These are phyloP conservation scores for Spilarctia lutea DNA, from an alignment of 2,888 invertebrate genomes.

Conservation along the genomic window DNA sequence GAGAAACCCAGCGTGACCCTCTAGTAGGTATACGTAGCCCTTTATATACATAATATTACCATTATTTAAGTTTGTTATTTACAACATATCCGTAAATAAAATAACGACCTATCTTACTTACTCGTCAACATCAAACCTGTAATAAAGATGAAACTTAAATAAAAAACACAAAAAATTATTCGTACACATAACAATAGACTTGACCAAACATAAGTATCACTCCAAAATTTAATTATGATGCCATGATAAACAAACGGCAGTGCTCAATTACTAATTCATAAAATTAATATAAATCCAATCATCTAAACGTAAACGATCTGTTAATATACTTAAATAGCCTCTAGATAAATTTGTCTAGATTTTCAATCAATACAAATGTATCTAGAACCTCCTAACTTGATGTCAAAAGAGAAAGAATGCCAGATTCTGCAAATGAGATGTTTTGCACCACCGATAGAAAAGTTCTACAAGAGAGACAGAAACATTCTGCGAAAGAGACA, in stretches of 20 bases:
- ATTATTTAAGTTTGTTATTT: neutral
- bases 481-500: neutral
- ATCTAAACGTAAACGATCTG: neutral
- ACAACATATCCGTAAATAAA: neutral
- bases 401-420: neutral
- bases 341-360: neutral
- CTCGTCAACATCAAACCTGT: slow-evolving; percentile 14
- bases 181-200: neutral
- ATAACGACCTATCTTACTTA: slow-evolving; percentile 9
- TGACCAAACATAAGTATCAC: neutral
- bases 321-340: neutral
- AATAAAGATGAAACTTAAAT: slow-evolving; percentile 9
- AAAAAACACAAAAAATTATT: neutral
- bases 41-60: neutral
- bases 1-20: neutral
- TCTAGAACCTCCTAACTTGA: neutral
- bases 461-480: neutral
- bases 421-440: neutral
- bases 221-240: neutral
- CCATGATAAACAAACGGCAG: neutral
- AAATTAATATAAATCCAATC: neutral
- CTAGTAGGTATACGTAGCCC: neutral
- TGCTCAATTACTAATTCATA: neutral
- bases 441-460: neutral
- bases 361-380: neutral